These are phyloP conservation scores for Drosophila silvestris DNA, from an alignment of 2,888 invertebrate species.

Conservation along the genomic window DNA sequence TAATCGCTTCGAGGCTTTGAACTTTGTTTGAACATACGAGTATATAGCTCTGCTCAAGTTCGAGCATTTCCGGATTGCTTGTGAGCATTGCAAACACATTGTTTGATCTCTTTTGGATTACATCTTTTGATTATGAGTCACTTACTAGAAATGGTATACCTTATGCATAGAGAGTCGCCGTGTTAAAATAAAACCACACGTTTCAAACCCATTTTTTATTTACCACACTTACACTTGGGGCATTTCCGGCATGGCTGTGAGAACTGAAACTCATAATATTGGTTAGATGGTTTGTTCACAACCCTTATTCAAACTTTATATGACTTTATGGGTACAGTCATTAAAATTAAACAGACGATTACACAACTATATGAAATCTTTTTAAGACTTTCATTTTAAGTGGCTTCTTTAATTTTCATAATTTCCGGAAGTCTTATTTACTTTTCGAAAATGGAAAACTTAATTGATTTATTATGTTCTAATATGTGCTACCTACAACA, in stretches of 20 bases:
- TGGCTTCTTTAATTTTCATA: not conserved
- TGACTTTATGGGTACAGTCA: not conserved
- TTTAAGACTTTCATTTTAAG: not conserved
- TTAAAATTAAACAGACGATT: not conserved
- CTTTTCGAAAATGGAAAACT: not conserved
- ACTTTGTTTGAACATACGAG: constrained; percentile 8
- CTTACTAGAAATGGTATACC: not conserved
- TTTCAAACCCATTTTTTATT: not conserved
- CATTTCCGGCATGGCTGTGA: constrained; percentile 5
- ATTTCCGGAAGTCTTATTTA: not conserved
- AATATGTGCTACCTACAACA: not conserved
- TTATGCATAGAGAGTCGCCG: not conserved
- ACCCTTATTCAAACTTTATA: not conserved
- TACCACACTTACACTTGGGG: not conserved
- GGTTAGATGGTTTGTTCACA: not conserved
- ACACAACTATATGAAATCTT: not conserved
- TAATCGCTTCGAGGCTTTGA: constrained; percentile 20
- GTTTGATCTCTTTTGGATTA: constrained; percentile 1
- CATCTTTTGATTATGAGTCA: constrained; percentile 4
- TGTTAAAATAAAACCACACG: not conserved
- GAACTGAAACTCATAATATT: not conserved
- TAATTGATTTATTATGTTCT: not conserved
- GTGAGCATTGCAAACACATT: not conserved
- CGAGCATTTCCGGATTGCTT: constrained; percentile 21
- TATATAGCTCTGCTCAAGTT: not conserved